phyloP scores from a whole-genome alignment of 2,888 invertebrate species.

The Peribatodes rhomboidaria region DNA sequence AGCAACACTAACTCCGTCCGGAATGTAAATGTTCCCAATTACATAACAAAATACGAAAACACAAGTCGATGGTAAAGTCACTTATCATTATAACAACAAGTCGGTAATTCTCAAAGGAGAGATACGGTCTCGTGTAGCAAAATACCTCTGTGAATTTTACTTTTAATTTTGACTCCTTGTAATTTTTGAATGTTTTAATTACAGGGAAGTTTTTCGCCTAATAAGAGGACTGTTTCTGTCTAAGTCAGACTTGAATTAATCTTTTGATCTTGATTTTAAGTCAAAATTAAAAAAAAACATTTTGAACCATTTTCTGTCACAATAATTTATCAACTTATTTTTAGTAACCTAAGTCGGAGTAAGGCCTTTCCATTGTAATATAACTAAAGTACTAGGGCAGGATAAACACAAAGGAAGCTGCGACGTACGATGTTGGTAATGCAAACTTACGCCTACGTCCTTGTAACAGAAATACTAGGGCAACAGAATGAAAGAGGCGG shows the following conservation, averaged over 20 bases:
- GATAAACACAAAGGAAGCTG: not conserved
- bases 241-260: not conserved
- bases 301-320: too few relatives aligned
- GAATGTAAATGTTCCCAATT: slow-evolving; percentile 22
- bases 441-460: slow-evolving; percentile 11
- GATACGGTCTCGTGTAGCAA: slow-evolving; percentile 15
- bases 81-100: slow-evolving; percentile 20
- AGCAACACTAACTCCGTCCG: slow-evolving; percentile 5
- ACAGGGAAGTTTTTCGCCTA: slow-evolving; percentile 17
- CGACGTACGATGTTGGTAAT: not conserved
- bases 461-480: slow-evolving; percentile 13
- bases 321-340: too few relatives aligned
- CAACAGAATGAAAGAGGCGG: slow-evolving; percentile 6
- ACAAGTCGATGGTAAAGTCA: slow-evolving; percentile 17
- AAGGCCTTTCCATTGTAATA: not conserved
- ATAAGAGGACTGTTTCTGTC: slow-evolving; percentile 12
- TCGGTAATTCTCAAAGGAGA: slow-evolving; percentile 20
- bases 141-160: slow-evolving; percentile 17
- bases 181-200: slow-evolving; percentile 26
- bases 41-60: slow-evolving; percentile 17
- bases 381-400: slow-evolving; percentile 1
- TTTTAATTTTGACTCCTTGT: slow-evolving; percentile 26
- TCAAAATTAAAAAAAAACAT: not conserved
- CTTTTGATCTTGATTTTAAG: not conserved
- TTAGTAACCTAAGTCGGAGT: too few relatives aligned